These are phyloP conservation scores for Anthrax anthrax DNA, from an alignment of 2,888 invertebrate species.

Conservation along the genomic window DNA sequence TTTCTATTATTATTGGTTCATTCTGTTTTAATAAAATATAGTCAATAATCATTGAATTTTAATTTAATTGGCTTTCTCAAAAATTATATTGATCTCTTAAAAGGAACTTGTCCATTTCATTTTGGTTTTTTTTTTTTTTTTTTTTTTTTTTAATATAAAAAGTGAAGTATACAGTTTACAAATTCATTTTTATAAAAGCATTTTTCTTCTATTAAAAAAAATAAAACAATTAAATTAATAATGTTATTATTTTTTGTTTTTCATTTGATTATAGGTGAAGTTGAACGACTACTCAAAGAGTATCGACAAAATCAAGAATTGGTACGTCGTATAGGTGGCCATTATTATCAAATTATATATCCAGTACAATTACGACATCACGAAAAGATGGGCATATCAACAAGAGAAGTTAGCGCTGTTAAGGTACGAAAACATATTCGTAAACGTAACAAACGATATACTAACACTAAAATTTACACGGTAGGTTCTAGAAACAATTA, in stretches of 20 bases:
- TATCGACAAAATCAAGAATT: conserved; percentile 86
- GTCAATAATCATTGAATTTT: too few relatives aligned
- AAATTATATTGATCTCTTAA: too few relatives aligned
- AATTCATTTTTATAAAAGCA: not conserved
- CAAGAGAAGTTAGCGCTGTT: conserved; percentile 74
- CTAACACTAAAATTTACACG: conserved; percentile 28
- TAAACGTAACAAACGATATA: conserved; percentile 29
- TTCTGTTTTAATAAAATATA: too few relatives aligned
- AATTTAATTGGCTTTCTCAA: too few relatives aligned
- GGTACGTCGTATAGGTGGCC: conserved; percentile 78
- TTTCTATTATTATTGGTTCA: too few relatives aligned
- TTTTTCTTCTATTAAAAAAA: not conserved
- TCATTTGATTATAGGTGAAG: conserved; percentile 51
- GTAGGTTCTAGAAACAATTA: conserved; percentile 34
- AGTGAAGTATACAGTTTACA: too few relatives aligned
- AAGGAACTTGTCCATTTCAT: too few relatives aligned
- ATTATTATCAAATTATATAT: conserved; percentile 89
- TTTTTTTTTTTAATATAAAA: too few relatives aligned
- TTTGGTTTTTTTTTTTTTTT: too few relatives aligned
- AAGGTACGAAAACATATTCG: conserved; percentile 54
- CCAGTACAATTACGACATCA: conserved; percentile 87
- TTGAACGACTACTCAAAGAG: conserved; percentile 78
- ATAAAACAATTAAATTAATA: too few relatives aligned
- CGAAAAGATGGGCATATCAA: conserved; percentile 92
- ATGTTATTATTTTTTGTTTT: not conserved